These are phyloP conservation scores for Rhabditoides inermis DNA, from an alignment of 2,888 invertebrate genomes.

Conservation along the genomic window DNA sequence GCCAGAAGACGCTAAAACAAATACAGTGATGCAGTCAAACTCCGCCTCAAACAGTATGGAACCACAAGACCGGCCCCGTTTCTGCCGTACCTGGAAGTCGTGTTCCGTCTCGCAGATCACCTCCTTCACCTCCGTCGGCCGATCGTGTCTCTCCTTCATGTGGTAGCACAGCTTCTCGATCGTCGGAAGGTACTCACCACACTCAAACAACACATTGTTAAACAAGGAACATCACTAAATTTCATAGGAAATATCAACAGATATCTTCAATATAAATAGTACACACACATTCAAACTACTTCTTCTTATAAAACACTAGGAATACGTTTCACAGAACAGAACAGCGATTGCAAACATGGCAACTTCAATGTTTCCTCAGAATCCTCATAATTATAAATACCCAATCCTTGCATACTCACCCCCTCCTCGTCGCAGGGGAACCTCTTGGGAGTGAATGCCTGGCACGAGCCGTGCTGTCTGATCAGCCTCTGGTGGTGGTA, in stretches of 20 bases:
- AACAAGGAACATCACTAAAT: too few species aligned
- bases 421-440: constrained; percentile 24
- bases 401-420: constrained; percentile 6
- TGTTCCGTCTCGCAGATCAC: constrained; percentile 20
- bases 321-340: too few species aligned
- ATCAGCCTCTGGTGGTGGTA: constrained; percentile 30
- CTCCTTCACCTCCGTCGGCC: constrained; percentile 27
- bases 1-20: constrained; percentile 7
- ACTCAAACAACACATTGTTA: too few species aligned
- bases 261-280: too few species aligned
- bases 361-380: too few species aligned
- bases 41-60: background rate
- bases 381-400: too few species aligned
- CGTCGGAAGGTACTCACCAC: constrained; percentile 25
- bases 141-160: constrained; percentile 25
- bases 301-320: too few species aligned
- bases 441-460: constrained; percentile 29
- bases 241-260: too few species aligned
- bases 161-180: constrained; percentile 33
- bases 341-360: too few species aligned
- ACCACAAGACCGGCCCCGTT: too few species aligned
- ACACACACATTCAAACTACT: too few species aligned
- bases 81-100: constrained; percentile 22
- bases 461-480: constrained; percentile 29
- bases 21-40: background rate